Conservation (phyloP, 2,888 invertebrate genomes). For the Eristalinus aeneus region DNA sequence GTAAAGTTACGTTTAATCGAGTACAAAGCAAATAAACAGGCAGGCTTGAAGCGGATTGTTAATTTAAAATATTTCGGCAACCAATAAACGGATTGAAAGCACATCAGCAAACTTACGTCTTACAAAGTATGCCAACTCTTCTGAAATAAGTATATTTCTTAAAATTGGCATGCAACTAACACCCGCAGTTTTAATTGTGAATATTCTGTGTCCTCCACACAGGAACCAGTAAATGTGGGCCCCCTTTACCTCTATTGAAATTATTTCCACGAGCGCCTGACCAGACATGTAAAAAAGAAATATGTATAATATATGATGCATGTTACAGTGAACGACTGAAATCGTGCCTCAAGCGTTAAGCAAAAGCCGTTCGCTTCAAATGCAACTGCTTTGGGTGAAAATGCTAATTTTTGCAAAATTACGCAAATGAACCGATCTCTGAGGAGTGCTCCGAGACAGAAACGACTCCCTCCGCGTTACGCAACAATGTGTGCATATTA, state of each 20-base stretch:
- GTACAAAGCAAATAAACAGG: too few species aligned
- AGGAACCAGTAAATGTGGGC: neutral
- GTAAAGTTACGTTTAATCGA: too few species aligned
- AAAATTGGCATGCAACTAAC: neutral
- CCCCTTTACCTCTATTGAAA: neutral
- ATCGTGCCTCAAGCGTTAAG: constrained; percentile 1
- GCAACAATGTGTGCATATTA: constrained; percentile 48
- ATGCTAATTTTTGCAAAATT: constrained; percentile 27
- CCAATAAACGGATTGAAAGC: too few species aligned
- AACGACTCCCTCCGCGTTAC: constrained; percentile 18
- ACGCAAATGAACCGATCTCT: constrained; percentile 10
- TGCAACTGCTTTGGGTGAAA: constrained; percentile 5
- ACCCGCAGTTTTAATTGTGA: neutral
- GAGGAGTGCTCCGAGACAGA: neutral
- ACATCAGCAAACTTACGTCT: too few species aligned
- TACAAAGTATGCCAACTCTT: neutral
- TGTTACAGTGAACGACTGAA: constrained; percentile 3
- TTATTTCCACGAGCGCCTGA: neutral
- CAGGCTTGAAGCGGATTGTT: too few species aligned
- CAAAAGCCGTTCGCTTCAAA: neutral
- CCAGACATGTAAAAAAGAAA: neutral
- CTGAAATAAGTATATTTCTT: neutral
- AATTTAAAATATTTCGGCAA: too few species aligned
- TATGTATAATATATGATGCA: neutral
- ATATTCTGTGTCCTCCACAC: neutral